Evolutionary conservation across 2,797 vertebrate species (phyloP).

Genomic region (Spinibarbus caldwelli): DNA sequence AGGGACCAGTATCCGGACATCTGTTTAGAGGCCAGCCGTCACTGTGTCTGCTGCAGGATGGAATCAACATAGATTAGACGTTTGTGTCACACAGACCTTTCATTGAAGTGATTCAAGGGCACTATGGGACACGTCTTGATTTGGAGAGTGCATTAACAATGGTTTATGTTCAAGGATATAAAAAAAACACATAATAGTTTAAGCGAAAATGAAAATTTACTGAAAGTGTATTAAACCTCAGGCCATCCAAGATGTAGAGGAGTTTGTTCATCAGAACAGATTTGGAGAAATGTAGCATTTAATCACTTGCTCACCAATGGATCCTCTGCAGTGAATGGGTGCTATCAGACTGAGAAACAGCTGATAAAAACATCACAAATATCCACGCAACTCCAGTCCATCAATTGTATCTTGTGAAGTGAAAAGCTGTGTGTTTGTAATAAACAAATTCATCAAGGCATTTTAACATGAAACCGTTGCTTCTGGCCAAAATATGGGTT

Average conservation of each 20-base stretch:
- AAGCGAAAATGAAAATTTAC: neutral
- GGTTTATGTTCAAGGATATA: conserved; percentile 4
- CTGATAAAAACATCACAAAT: neutral
- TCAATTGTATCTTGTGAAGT: neutral
- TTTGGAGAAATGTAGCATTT: neutral
- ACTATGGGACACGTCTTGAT: neutral
- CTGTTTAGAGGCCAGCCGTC: conserved; percentile 40
- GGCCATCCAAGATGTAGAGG: neutral
- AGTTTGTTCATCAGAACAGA: neutral
- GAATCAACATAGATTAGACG: conserved; percentile 31
- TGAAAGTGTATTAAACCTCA: neutral
- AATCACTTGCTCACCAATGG: neutral
- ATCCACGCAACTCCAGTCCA: neutral
- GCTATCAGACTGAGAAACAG: neutral
- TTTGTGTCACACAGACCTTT: conserved; percentile 18
- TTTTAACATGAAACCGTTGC: neutral
- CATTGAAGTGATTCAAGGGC: conserved; percentile 9
- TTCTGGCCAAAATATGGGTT: neutral
- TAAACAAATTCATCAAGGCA: neutral
- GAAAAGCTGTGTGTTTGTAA: neutral
- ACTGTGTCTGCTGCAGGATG: conserved; percentile 30
- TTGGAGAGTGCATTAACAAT: neutral
- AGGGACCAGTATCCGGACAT: conserved; percentile 43
- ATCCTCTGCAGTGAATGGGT: neutral
- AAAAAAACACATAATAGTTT: too few relatives aligned